Evolutionary conservation across 2,113 vertebrate genomes (phyloP).

Genomic region (Lipophrys pholis): DNA sequence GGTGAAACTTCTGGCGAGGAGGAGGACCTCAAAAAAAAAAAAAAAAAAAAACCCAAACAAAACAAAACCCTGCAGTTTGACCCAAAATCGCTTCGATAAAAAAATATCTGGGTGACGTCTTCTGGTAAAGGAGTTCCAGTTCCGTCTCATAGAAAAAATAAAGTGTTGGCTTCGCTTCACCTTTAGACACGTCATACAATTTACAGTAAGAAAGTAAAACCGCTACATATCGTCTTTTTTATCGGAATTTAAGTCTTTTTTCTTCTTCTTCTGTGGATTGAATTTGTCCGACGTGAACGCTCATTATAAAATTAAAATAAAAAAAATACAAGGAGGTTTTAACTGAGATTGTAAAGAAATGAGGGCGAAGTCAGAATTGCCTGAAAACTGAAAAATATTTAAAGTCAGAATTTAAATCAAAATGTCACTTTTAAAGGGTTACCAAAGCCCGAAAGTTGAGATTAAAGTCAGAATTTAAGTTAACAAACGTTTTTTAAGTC

Average conservation of each 20-base stretch:
- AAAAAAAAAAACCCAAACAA: neutral
- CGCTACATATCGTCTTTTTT: conserved; percentile 46
- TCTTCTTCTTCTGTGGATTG: conserved; percentile 25
- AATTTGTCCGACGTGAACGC: too few species aligned
- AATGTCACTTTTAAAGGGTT: too few species aligned
- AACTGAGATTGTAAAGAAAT: too few species aligned
- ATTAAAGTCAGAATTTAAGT: too few species aligned
- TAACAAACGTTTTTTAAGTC: too few species aligned
- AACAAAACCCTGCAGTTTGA: conserved; percentile 26
- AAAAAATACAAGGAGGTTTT: too few species aligned
- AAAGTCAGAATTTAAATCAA: too few species aligned
- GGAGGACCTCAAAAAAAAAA: neutral
- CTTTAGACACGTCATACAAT: conserved; percentile 26
- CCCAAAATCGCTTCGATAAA: conserved; percentile 29
- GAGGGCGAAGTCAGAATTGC: too few species aligned
- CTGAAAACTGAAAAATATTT: too few species aligned
- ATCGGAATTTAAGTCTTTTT: conserved; percentile 11
- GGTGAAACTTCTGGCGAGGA: conserved; percentile 7
- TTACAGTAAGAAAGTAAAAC: conserved; percentile 37
- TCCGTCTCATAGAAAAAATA: conserved; percentile 40
- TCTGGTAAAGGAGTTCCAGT: conserved; percentile 29
- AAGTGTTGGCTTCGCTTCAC: conserved; percentile 30
- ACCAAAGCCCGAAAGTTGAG: too few species aligned
- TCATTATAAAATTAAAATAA: too few species aligned
- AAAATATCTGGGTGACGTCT: conserved; percentile 33